A percentile compares a stretch with the other conserved stretches of the same genome.
Evolutionary conservation across 2,888 invertebrate genomes (phyloP).

Genomic region (Flexamia atlantica): DNA sequence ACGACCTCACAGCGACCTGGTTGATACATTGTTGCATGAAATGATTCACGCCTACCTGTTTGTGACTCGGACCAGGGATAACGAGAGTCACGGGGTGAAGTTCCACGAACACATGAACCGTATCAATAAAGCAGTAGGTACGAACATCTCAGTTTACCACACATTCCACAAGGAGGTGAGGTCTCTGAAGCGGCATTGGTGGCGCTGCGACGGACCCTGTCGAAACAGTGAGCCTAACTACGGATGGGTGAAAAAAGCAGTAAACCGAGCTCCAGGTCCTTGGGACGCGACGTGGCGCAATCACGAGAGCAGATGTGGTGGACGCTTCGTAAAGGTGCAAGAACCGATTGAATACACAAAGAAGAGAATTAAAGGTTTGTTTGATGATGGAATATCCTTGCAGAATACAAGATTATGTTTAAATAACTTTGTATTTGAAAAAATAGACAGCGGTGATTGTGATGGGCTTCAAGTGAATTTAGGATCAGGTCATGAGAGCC

Average conservation of each 20-base stretch:
- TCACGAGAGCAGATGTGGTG: conserved; percentile 89
- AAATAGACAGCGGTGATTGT: not conserved
- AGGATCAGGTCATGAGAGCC: too few species aligned
- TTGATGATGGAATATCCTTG: not conserved
- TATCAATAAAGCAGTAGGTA: conserved; percentile 91
- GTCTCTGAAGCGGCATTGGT: conserved; percentile 93
- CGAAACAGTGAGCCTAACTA: conserved; percentile 87
- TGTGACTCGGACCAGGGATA: conserved; percentile 90
- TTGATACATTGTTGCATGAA: conserved; percentile 85
- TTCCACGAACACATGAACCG: conserved; percentile 95
- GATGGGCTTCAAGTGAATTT: too few species aligned
- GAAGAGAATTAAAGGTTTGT: conserved; percentile 54
- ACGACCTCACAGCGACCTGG: conserved; percentile 1
- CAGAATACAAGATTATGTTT: not conserved
- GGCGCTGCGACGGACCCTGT: conserved; percentile 96
- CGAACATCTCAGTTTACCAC: conserved; percentile 96
- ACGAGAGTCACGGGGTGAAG: conserved; percentile 96
- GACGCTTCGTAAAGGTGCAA: conserved; percentile 89
- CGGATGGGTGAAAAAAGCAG: conserved; percentile 90
- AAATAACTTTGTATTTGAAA: not conserved
- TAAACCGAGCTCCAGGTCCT: conserved; percentile 93
- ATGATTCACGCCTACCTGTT: conserved; percentile 99
- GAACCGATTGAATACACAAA: conserved; percentile 78
- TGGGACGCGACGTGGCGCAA: conserved; percentile 90
- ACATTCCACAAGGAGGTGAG: conserved; percentile 95